These are phyloP conservation scores for Diorhabda elongata DNA, from an alignment of 1,140 invertebrate species.

Conservation along the genomic window DNA sequence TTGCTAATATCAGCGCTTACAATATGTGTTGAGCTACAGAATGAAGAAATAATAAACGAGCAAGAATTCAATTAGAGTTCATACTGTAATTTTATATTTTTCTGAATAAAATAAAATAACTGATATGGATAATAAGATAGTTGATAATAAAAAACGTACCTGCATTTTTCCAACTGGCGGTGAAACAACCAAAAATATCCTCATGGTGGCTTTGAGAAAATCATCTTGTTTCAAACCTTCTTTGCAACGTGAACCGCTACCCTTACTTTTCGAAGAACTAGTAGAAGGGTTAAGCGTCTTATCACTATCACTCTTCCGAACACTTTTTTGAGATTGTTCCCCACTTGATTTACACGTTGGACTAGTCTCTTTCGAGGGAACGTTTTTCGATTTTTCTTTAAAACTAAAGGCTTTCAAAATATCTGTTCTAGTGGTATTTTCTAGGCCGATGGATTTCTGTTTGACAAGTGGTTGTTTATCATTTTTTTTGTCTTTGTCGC, in stretches of 20 bases:
- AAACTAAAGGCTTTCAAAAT: constrained; percentile 35
- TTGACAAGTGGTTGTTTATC: constrained; percentile 33
- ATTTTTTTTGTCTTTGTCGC: constrained; percentile 30
- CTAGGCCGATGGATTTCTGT: constrained; percentile 37
- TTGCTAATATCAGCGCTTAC: too few relatives aligned
- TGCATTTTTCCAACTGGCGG: constrained; percentile 60
- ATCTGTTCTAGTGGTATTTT: constrained; percentile 28
- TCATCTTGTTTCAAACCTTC: constrained; percentile 49
- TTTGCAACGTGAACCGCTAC: constrained; percentile 27
- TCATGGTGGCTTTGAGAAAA: constrained; percentile 60
- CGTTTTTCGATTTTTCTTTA: constrained; percentile 38
- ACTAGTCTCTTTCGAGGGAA: constrained; percentile 35
- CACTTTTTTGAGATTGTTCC: constrained; percentile 36
- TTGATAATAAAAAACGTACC: constrained; percentile 46
- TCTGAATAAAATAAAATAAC: too few relatives aligned
- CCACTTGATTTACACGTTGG: constrained; percentile 27
- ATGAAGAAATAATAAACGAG: too few relatives aligned
- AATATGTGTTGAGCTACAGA: too few relatives aligned
- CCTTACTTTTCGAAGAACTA: constrained; percentile 34
- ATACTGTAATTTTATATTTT: too few relatives aligned
- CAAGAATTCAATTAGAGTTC: too few relatives aligned
- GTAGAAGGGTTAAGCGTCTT: constrained; percentile 33
- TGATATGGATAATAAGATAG: too few relatives aligned
- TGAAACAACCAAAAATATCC: constrained; percentile 63
- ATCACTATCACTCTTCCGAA: constrained; percentile 43